These are phyloP conservation scores for Hemichromis elongatus DNA, from an alignment of 2,113 vertebrate species.

Conservation along the genomic window DNA sequence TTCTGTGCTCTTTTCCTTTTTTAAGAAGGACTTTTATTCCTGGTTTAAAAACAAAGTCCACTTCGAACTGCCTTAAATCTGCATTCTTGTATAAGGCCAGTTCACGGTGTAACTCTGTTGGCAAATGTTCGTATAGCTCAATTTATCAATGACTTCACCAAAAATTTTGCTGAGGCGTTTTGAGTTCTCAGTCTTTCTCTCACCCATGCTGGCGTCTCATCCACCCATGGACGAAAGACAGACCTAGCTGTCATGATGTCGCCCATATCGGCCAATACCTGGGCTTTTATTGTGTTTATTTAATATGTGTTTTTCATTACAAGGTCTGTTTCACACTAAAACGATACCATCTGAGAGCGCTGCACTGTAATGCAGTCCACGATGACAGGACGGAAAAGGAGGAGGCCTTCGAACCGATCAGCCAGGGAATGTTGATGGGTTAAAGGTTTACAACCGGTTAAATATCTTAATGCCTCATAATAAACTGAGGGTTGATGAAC, in stretches of 20 bases:
- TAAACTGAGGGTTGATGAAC: not conserved
- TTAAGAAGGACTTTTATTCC: not conserved
- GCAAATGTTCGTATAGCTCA: not conserved
- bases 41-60: not conserved
- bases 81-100: not conserved
- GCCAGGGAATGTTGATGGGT: not conserved
- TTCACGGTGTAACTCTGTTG: not conserved
- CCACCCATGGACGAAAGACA: accelerated
- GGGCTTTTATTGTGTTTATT: not conserved
- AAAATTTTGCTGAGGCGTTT: not conserved
- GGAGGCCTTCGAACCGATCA: not conserved
- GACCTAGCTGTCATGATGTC: not conserved
- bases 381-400: not conserved
- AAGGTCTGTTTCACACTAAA: not conserved
- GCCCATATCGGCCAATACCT: not conserved
- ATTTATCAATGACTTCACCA: not conserved
- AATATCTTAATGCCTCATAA: not conserved
- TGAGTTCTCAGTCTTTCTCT: not conserved
- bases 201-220: not conserved
- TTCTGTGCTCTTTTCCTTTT: not conserved
- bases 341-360: not conserved
- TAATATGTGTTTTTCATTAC: not conserved
- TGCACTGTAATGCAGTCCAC: not conserved
- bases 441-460: not conserved
- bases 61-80: not conserved